A percentile compares a stretch with the other conserved stretches of the same genome.
These are phyloP conservation scores for Aethes cnicana DNA, from an alignment of 2,888 invertebrate genomes.

Conservation along the genomic window DNA sequence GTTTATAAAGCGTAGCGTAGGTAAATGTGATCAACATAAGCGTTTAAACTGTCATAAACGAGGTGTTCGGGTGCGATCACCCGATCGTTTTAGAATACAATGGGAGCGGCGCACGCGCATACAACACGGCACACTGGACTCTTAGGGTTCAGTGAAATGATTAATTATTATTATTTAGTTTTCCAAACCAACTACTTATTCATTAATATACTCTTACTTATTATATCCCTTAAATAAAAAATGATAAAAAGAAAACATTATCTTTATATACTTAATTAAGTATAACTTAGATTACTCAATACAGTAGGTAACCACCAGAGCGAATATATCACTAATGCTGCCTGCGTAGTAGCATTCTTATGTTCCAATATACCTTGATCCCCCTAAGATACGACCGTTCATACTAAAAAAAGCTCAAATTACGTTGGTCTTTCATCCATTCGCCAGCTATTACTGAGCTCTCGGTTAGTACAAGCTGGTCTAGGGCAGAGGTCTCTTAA, in stretches of 20 bases:
- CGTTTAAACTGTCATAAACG: background rate
- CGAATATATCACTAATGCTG: constrained; percentile 11
- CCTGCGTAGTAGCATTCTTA: constrained; percentile 13
- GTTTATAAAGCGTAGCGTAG: background rate
- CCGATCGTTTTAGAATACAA: constrained; percentile 55
- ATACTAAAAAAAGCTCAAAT: background rate
- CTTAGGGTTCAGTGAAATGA: constrained; percentile 25
- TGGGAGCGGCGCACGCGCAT: constrained; percentile 40
- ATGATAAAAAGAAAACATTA: no score
- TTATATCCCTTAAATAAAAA: no score
- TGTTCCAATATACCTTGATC: background rate
- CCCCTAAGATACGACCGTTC: background rate
- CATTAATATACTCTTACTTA: no score
- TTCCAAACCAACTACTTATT: no score
- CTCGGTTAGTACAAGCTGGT: background rate
- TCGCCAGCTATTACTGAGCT: constrained; percentile 6
- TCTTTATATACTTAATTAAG: constrained; percentile 7
- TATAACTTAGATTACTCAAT: constrained; percentile 18
- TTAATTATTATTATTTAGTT: no score
- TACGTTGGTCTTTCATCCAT: background rate
- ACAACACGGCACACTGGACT: constrained; percentile 32
- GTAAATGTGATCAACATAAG: background rate
- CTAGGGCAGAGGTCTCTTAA: background rate
- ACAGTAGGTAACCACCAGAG: constrained; percentile 17
- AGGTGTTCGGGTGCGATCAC: background rate